These are phyloP conservation scores for Artibeus lituratus DNA, from an alignment of 2,797 vertebrate genomes.

Conservation along the genomic window DNA sequence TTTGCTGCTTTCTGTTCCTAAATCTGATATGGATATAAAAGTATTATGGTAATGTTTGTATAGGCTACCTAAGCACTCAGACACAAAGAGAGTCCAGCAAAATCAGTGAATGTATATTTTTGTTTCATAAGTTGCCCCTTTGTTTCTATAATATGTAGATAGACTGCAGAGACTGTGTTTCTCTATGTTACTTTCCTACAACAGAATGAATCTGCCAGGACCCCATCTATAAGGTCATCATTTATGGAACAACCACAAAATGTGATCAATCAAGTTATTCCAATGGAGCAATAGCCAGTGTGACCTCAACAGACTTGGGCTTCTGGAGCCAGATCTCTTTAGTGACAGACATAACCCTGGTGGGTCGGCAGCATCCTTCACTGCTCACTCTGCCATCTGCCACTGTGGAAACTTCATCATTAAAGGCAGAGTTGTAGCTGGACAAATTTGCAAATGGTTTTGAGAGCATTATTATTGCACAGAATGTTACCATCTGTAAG, in stretches of 20 bases:
- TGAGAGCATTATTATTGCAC: constrained; percentile 71
- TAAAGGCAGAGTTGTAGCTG: constrained; percentile 67
- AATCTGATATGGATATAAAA: not conserved
- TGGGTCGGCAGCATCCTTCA: constrained; percentile 62
- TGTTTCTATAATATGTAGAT: not conserved
- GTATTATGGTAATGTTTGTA: not conserved
- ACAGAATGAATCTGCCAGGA: not conserved
- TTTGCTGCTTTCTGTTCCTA: not conserved
- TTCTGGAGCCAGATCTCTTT: constrained; percentile 58
- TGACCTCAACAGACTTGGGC: constrained; percentile 61
- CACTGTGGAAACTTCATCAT: constrained; percentile 63
- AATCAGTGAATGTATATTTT: not conserved
- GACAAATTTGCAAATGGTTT: constrained; percentile 75
- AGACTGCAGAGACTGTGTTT: not conserved
- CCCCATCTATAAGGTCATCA: constrained; percentile 44
- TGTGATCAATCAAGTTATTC: constrained; percentile 70
- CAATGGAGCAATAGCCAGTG: constrained; percentile 62
- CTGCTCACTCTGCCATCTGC: constrained; percentile 74
- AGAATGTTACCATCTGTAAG: constrained; percentile 73
- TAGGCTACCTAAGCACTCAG: not conserved
- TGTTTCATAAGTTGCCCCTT: constrained; percentile 6
- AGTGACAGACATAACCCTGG: constrained; percentile 69
- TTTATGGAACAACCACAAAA: constrained; percentile 62
- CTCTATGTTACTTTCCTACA: not conserved
- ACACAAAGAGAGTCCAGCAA: not conserved